These are phyloP conservation scores for Drosophila santomea DNA, from an alignment of 1,140 invertebrate genomes.

Conservation along the genomic window DNA sequence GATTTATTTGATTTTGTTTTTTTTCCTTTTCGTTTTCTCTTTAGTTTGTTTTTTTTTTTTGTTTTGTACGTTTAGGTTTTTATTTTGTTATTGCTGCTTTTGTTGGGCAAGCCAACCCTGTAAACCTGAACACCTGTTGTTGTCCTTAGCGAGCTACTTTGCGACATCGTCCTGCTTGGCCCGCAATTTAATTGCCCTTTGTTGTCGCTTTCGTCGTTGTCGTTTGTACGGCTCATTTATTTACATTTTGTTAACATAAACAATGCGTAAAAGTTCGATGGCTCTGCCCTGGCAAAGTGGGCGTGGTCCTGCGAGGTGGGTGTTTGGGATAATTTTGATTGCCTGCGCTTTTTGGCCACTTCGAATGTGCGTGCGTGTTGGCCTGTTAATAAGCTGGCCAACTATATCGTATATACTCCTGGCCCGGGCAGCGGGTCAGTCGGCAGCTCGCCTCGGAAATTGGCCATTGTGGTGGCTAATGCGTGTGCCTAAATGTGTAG, in stretches of 20 bases:
- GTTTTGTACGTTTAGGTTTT: constrained; percentile 36
- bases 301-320: neutral
- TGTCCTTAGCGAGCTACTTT: constrained; percentile 27
- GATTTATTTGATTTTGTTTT: constrained; percentile 65
- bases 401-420: constrained; percentile 17
- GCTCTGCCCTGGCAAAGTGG: constrained; percentile 39
- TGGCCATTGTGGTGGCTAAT: constrained; percentile 77
- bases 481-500: constrained; percentile 60
- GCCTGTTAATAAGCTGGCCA: constrained; percentile 75
- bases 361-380: constrained; percentile 57
- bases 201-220: constrained; percentile 70
- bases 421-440: constrained; percentile 20
- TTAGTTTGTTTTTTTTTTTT: constrained; percentile 3
- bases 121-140: constrained; percentile 76
- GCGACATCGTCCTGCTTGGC: constrained; percentile 54
- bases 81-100: constrained; percentile 46
- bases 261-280: constrained; percentile 82
- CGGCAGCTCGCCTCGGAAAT: constrained; percentile 59
- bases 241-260: constrained; percentile 83
- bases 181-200: constrained; percentile 78
- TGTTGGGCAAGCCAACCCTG: constrained; percentile 64
- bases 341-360: constrained; percentile 56
- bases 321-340: constrained; percentile 68
- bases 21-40: neutral
- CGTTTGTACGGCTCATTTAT: constrained; percentile 81